Percentiles rank a stretch among this genome's conserved stretches.
phyloP scores from a whole-genome alignment of 1,140 invertebrate genomes.

The Aphaenogaster rudis region DNA sequence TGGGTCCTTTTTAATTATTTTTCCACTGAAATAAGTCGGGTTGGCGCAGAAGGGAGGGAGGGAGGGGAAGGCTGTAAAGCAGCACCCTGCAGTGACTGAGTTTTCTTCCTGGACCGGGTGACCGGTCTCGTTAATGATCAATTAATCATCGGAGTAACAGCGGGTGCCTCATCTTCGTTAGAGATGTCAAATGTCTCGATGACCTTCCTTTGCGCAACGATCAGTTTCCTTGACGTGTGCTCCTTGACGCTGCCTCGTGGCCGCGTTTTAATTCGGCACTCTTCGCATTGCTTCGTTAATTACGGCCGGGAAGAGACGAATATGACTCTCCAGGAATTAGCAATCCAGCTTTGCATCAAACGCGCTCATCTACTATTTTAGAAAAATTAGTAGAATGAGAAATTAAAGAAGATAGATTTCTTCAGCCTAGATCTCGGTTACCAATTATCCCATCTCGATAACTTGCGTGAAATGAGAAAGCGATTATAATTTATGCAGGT shows the following conservation, averaged over 20 bases:
- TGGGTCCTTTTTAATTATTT: conserved; percentile 76
- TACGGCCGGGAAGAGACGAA: neutral
- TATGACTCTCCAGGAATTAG: neutral
- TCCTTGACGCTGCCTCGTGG: neutral
- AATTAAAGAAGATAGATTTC: neutral
- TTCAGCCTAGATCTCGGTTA: neutral
- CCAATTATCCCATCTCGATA: neutral
- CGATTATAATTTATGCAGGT: neutral
- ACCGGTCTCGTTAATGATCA: conserved; percentile 53
- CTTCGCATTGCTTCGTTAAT: conserved; percentile 2
- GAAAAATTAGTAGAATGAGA: neutral
- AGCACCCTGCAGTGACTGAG: neutral
- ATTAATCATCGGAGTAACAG: conserved; percentile 73
- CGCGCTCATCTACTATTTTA: neutral
- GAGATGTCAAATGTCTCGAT: conserved; percentile 53
- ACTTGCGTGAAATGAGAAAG: neutral
- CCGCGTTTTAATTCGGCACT: neutral
- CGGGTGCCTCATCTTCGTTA: neutral
- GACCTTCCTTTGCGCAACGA: neutral
- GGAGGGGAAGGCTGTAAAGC: neutral
- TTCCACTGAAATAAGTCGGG: conserved; percentile 55
- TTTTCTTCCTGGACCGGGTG: conserved; percentile 41
- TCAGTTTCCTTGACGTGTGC: conserved; percentile 13
- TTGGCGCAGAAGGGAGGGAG: no score
- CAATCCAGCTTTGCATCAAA: neutral